Base-by-base conservation (phyloP, 2,797 vertebrate species). In the Propithecus deckenii region DNA sequence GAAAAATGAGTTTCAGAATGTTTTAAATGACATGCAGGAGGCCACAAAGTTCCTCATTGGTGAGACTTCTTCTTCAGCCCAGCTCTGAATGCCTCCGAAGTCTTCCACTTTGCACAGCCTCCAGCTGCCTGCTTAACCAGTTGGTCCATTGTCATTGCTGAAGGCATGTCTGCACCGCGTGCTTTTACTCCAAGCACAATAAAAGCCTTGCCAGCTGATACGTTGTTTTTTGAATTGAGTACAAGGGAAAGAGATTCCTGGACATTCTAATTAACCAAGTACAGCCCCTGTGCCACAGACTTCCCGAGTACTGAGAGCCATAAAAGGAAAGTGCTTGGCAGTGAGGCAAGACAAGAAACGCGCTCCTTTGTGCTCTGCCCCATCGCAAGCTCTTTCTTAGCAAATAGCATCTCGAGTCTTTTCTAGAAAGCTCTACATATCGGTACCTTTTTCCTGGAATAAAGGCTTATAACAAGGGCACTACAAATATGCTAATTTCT, bases 401-500 rank as follows among this genome's bases (percentile, higher is more conserved):
- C 43, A 48, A 85, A 91, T 23, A 80, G n/a, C 22, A 30, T 89
- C 78, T 84, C 23, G 80, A 35, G 55, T 87, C 38, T 83, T 75
- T 83, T 76, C 74, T 96, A 71, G 84, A 91, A 94, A 89, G 18
- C 30, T 71, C n/a, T 69, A 32, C 20, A 7, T 61, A 57, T 59
- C 55, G 11, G 12, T 78, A 72, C 10, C 2, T 78, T 65, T 86
- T 63, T 76, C 38, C n/a, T 67, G 13, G 38, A 71, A 55, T 94
- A 79, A 76, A 91, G 35, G 18, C 22, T 59, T 93, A 5, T 23
- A 76, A 86, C 13, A 89, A 63, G 30, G 17, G 20, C 35, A 83
- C 90, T 72, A 43, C 8, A 91, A 87, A 88, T 81, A 71, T 28
- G 15, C 41, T 94, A 59, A 95, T 95, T 96, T 92, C 61, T 91